phyloP scores from a whole-genome alignment of 2,888 invertebrate species.

The Drosophila anceps region DNA sequence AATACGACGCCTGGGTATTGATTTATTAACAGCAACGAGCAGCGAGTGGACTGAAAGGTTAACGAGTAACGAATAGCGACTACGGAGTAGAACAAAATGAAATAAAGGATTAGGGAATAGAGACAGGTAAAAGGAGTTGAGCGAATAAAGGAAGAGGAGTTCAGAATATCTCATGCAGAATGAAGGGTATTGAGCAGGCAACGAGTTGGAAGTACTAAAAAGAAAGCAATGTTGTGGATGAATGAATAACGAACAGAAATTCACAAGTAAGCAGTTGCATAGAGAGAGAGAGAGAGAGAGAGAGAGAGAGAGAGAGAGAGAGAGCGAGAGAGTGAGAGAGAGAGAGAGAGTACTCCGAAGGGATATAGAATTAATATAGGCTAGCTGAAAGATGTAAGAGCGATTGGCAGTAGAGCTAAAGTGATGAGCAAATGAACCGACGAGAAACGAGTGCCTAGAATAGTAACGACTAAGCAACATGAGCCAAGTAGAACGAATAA shows the following conservation, averaged over 20 bases:
- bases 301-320: too few relatives aligned
- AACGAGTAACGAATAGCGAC: conserved; percentile 2
- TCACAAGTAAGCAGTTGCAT: neutral
- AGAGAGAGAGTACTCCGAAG: too few relatives aligned
- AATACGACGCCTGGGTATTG: conserved; percentile 71
- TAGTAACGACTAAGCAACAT: neutral
- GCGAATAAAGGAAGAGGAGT: neutral
- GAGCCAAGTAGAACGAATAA: neutral
- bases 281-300: too few relatives aligned
- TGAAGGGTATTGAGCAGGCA: neutral
- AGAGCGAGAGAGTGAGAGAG: too few relatives aligned
- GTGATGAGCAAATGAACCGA: too few relatives aligned
- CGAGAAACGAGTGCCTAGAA: too few relatives aligned
- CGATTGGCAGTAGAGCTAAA: too few relatives aligned
- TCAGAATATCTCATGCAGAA: neutral
- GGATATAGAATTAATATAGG: too few relatives aligned
- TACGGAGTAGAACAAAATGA: neutral
- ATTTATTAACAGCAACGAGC: conserved; percentile 67
- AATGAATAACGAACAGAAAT: too few relatives aligned
- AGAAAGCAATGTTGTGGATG: too few relatives aligned
- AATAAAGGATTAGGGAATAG: neutral
- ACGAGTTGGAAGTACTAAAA: neutral
- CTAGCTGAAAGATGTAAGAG: too few relatives aligned
- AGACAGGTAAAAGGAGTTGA: neutral
- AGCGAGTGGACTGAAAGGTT: neutral